A percentile compares a stretch with the other conserved stretches of the same genome.
Conservation (phyloP, 2,797 vertebrate species). For the Balearica regulorum region DNA sequence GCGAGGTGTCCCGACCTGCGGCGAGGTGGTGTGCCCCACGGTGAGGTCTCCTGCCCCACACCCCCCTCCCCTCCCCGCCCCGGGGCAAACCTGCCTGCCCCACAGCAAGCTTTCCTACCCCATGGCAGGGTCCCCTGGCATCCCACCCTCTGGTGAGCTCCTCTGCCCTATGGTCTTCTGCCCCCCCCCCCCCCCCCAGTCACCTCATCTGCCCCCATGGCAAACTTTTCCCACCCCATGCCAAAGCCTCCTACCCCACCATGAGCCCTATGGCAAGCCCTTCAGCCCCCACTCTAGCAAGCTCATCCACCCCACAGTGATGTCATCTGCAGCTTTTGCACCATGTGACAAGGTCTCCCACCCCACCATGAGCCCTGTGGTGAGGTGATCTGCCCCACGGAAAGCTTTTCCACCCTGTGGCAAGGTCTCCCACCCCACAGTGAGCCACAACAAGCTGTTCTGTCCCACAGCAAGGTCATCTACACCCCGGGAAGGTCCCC, state of each 20-base stretch:
- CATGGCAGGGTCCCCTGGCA: too few species aligned
- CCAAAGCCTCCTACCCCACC: neutral
- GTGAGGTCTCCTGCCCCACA: neutral
- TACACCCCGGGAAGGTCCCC: neutral
- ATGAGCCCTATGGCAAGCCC: neutral
- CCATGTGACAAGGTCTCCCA: too few species aligned
- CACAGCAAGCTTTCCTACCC: neutral
- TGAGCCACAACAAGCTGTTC: neutral
- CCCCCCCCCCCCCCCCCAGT: too few species aligned
- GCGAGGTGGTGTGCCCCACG: neutral
- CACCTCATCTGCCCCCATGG: neutral
- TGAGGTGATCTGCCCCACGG: too few species aligned
- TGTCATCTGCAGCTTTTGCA: neutral
- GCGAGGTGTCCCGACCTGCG: neutral
- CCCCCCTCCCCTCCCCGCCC: neutral
- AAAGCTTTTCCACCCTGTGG: too few species aligned
- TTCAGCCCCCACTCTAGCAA: neutral
- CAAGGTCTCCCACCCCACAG: too few species aligned
- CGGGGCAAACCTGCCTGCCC: neutral
- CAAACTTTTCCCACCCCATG: too few species aligned
- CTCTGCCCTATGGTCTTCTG: neutral
- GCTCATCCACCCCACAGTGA: too few species aligned
- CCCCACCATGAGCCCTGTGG: neutral
- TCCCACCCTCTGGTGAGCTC: neutral
- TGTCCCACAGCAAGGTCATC: neutral